Percentiles rank a stretch among this genome's conserved stretches.
These are phyloP conservation scores for Eupithecia abbreviata DNA, from an alignment of 2,888 invertebrate genomes.

Conservation along the genomic window DNA sequence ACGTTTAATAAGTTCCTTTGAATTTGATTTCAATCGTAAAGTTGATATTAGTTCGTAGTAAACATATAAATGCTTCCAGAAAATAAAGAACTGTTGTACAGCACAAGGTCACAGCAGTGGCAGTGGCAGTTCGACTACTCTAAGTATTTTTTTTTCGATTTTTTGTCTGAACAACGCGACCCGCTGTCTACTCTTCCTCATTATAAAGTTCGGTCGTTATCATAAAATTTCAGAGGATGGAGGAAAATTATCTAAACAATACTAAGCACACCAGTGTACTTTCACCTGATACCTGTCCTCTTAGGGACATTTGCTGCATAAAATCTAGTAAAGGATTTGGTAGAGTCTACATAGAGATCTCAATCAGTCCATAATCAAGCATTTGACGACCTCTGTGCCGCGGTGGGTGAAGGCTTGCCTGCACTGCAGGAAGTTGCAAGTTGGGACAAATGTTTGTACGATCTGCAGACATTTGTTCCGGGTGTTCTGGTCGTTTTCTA, in stretches of 20 bases:
- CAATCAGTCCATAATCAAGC: neutral
- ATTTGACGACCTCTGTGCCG: too few relatives aligned
- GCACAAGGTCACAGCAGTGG: neutral
- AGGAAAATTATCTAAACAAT: neutral
- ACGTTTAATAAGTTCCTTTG: slow-evolving; percentile 34
- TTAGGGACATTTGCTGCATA: neutral
- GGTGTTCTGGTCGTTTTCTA: too few relatives aligned
- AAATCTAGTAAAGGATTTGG: neutral
- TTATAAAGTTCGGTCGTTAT: neutral
- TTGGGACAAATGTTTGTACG: too few relatives aligned
- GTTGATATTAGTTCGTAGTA: slow-evolving; percentile 10
- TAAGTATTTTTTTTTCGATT: too few relatives aligned
- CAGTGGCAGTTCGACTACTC: too few relatives aligned
- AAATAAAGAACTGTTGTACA: neutral
- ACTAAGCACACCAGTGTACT: neutral
- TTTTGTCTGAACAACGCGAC: neutral
- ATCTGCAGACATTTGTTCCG: too few relatives aligned
- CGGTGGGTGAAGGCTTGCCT: too few relatives aligned
- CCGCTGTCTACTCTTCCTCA: neutral
- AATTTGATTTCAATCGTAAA: slow-evolving; percentile 36
- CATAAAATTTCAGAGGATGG: neutral
- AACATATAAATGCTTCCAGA: slow-evolving; percentile 4
- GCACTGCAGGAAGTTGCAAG: too few relatives aligned
- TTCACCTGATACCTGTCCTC: neutral
- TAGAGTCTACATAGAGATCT: neutral